Percentiles rank a stretch among this genome's conserved stretches.
phyloP scores from a whole-genome alignment of 2,888 invertebrate species.

The Chromoteleia sp. region DNA sequence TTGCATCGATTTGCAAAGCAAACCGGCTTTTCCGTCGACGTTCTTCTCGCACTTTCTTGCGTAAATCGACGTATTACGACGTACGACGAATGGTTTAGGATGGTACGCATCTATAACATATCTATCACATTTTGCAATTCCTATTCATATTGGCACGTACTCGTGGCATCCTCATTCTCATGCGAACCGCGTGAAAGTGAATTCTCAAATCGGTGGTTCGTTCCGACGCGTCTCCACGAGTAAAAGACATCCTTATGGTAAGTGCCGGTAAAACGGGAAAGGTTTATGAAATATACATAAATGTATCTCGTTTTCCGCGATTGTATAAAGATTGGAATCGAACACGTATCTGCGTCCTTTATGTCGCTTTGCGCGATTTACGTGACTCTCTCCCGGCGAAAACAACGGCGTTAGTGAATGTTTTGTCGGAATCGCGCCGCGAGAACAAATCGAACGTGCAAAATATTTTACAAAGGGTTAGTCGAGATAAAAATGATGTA shows the following conservation, averaged over 20 bases:
- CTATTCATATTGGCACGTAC: conserved; percentile 63
- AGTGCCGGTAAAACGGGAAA: conserved; percentile 61
- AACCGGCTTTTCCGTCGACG: conserved; percentile 47
- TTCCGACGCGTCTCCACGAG: conserved; percentile 48
- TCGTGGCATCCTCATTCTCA: conserved; percentile 59
- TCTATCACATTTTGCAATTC: conserved; percentile 59
- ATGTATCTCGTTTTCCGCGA: conserved; percentile 62
- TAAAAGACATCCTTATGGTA: conserved; percentile 66
- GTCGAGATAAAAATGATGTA: conserved; percentile 38
- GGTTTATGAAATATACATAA: conserved; percentile 69
- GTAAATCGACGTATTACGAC: conserved; percentile 58
- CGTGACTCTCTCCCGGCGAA: conserved; percentile 42
- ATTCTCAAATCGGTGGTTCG: conserved; percentile 66
- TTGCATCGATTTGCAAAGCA: conserved; percentile 57
- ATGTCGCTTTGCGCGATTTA: conserved; percentile 57
- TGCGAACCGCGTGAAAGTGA: conserved; percentile 65
- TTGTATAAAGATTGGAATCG: conserved; percentile 64
- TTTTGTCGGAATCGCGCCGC: conserved; percentile 36
- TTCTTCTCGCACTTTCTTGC: conserved; percentile 41
- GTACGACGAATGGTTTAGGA: conserved; percentile 48
- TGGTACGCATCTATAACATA: conserved; percentile 61
- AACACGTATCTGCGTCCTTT: conserved; percentile 55
- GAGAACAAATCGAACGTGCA: conserved; percentile 46
- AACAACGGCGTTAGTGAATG: conserved; percentile 61
- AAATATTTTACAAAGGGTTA: conserved; percentile 50